A percentile compares a stretch with the other conserved stretches of the same genome.
Evolutionary conservation across 2,888 invertebrate species (phyloP).

Genomic region (Limenitis camilla): DNA sequence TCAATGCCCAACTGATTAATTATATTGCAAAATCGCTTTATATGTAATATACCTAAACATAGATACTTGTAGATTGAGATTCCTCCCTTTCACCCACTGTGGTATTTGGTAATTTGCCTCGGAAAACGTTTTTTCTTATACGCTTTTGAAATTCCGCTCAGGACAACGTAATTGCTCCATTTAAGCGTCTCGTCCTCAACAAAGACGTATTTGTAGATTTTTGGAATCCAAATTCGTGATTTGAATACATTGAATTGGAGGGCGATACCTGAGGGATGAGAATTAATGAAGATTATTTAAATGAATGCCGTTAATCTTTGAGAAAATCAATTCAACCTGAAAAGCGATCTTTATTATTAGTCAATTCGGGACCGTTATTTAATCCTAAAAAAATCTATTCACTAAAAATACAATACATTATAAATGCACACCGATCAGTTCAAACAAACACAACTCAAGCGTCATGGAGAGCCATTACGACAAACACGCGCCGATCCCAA

Average conservation of each 20-base stretch:
- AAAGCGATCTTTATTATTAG: no score
- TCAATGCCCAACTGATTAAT: conserved; percentile 3
- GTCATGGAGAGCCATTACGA: conserved; percentile 2
- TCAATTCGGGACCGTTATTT: no score
- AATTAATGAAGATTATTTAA: no score
- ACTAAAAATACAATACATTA: conserved; percentile 1
- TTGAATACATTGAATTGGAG: no score
- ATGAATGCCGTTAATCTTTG: no score
- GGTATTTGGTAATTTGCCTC: conserved; percentile 13
- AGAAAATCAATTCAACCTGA: no score
- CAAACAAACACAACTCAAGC: conserved; percentile 9
- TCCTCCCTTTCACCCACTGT: conserved; percentile 7
- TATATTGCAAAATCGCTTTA: neutral
- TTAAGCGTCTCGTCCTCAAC: conserved; percentile 7
- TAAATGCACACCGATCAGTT: conserved; percentile 3
- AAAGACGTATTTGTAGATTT: neutral
- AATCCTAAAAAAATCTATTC: no score
- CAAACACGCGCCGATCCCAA: conserved; percentile 8
- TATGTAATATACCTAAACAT: neutral
- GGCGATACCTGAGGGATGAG: no score
- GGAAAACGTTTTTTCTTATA: conserved; percentile 5
- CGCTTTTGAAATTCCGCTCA: conserved; percentile 13
- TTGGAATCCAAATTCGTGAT: no score
- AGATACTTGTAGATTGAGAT: neutral
- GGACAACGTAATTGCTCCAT: conserved; percentile 14